Conservation (phyloP, 2,797 vertebrate species). For the Mus minutoides region DNA sequence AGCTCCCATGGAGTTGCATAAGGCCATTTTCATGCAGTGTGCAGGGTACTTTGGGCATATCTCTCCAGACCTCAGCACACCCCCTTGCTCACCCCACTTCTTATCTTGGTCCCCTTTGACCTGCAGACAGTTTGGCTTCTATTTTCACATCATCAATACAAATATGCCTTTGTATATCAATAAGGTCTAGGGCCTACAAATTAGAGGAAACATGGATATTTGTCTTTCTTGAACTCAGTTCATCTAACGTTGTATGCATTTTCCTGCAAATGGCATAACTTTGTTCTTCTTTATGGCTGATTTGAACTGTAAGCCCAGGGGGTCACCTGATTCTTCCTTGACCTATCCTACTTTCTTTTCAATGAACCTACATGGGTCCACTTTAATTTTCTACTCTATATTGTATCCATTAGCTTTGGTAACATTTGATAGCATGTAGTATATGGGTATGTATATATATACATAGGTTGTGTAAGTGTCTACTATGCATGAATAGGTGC, state of each 20-base stretch:
- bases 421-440: background rate
- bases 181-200: background rate
- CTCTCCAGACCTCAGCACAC: background rate
- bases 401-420: background rate
- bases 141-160: background rate
- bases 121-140: background rate
- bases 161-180: background rate
- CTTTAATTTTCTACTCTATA: constrained; percentile 25
- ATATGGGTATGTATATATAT: no score
- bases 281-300: background rate
- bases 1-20: no score
- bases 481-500: background rate
- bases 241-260: background rate
- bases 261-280: background rate
- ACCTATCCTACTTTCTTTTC: background rate
- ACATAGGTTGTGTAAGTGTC: background rate
- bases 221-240: background rate
- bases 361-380: background rate
- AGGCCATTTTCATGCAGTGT: no score
- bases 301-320: background rate
- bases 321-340: background rate
- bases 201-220: background rate
- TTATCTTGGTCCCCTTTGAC: background rate
- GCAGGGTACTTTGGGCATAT: background rate
- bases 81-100: background rate